phyloP scores from a whole-genome alignment of 2,113 vertebrate genomes.

The Passer montanus region DNA sequence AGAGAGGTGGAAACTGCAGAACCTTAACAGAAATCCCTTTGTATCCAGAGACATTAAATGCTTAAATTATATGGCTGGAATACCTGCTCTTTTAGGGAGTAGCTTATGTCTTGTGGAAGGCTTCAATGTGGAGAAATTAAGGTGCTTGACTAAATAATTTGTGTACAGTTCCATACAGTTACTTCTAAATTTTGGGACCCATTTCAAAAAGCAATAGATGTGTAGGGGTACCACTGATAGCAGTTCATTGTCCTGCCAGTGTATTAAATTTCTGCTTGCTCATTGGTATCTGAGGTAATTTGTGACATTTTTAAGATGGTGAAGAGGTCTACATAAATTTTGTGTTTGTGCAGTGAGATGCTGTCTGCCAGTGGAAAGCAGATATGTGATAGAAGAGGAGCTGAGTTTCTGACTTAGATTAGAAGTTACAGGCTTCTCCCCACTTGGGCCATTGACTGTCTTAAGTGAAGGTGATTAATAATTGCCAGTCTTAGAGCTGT shows the following conservation, averaged over 20 bases:
- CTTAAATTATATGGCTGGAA: neutral
- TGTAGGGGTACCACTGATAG: neutral
- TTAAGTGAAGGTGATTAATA: neutral
- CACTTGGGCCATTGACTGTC: neutral
- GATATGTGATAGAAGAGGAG: neutral
- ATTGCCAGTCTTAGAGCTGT: neutral
- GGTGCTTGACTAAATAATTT: neutral
- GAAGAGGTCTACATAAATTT: neutral
- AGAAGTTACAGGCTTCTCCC: neutral
- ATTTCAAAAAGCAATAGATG: neutral
- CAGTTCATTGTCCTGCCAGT: neutral
- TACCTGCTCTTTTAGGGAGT: neutral
- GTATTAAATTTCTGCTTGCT: neutral
- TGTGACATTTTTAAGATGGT: neutral
- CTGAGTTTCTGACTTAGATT: neutral
- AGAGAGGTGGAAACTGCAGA: neutral
- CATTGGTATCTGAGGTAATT: neutral
- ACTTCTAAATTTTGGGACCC: neutral
- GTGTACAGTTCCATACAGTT: neutral
- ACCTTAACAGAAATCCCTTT: neutral
- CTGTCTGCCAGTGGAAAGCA: neutral
- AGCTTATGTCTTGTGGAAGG: neutral
- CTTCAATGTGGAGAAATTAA: neutral
- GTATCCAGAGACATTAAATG: neutral
- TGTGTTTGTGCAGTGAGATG: neutral